These are phyloP conservation scores for Mola mola DNA, from an alignment of 2,113 vertebrate species.

Conservation along the genomic window DNA sequence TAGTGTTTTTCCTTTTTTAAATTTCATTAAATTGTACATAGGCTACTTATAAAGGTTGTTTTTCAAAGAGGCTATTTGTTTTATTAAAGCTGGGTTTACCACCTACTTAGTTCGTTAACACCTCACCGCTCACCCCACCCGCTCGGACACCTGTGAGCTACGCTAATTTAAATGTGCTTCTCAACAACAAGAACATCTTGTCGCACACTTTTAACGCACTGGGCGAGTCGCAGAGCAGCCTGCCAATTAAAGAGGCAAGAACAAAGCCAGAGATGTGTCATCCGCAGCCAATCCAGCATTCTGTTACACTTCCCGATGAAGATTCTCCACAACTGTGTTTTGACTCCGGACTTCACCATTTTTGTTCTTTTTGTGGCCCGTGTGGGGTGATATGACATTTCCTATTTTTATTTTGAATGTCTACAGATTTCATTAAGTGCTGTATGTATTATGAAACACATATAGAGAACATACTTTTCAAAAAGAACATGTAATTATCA, in stretches of 20 bases:
- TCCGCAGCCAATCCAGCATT: background rate
- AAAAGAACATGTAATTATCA: constrained; percentile 52
- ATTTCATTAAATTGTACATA: constrained; percentile 47
- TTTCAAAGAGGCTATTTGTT: constrained; percentile 51
- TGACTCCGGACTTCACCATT: too few relatives aligned
- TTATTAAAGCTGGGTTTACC: constrained; percentile 50
- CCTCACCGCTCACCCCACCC: constrained; percentile 28
- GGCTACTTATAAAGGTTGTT: constrained; percentile 30
- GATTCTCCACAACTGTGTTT: constrained; percentile 3
- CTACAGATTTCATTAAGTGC: constrained; percentile 54
- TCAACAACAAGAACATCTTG: background rate
- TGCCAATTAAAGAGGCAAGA: background rate
- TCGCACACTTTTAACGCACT: constrained; percentile 8
- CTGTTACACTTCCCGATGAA: constrained; percentile 10
- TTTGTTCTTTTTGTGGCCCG: too few relatives aligned
- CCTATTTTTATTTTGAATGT: constrained; percentile 24
- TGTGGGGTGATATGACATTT: background rate
- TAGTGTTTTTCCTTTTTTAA: constrained; percentile 12
- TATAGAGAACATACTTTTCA: constrained; percentile 39
- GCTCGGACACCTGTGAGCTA: constrained; percentile 26
- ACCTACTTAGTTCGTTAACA: constrained; percentile 56
- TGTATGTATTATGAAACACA: constrained; percentile 51
- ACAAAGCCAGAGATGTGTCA: background rate
- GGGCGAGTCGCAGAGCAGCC: background rate
- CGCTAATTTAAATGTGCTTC: constrained; percentile 34